phyloP scores from a whole-genome alignment of 2,113 vertebrate genomes.

The Myiopsitta monachus region DNA sequence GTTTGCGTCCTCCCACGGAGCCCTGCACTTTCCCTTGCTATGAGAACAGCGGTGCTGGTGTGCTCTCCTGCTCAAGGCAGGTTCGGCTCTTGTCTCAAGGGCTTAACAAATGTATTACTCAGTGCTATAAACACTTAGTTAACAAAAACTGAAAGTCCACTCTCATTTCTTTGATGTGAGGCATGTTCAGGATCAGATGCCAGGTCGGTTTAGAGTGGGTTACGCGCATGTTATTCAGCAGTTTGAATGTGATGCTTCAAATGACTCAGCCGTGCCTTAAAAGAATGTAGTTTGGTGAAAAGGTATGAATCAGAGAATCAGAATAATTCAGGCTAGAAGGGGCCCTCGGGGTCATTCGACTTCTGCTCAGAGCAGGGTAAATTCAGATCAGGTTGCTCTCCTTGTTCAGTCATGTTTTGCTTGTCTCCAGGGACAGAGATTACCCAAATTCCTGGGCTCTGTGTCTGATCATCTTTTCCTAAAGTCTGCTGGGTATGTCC shows the following conservation, averaged over 20 bases:
- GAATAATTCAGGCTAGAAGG: not conserved
- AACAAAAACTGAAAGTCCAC: not conserved
- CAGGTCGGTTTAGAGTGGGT: not conserved
- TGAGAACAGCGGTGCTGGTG: rapidly evolving
- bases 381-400: not conserved
- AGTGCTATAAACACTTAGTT: not conserved
- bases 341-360: rapidly evolving
- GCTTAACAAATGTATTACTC: not conserved
- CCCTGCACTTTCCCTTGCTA: not conserved
- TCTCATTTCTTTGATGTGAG: not conserved
- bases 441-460: not conserved
- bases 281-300: not conserved
- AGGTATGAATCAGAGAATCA: not conserved
- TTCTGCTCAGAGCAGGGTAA: not conserved
- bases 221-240: not conserved
- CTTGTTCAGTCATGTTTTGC: not conserved
- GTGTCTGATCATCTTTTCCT: not conserved
- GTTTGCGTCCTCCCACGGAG: not conserved
- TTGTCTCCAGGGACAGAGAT: not conserved
- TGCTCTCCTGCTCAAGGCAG: not conserved
- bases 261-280: not conserved
- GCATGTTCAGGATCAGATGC: not conserved
- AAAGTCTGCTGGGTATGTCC: not conserved
- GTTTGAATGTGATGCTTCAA: not conserved
- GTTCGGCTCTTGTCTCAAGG: not conserved